A percentile compares a stretch with the other conserved stretches of the same genome.
phyloP scores from a whole-genome alignment of 2,113 vertebrate genomes.

The Pitta sordida region DNA sequence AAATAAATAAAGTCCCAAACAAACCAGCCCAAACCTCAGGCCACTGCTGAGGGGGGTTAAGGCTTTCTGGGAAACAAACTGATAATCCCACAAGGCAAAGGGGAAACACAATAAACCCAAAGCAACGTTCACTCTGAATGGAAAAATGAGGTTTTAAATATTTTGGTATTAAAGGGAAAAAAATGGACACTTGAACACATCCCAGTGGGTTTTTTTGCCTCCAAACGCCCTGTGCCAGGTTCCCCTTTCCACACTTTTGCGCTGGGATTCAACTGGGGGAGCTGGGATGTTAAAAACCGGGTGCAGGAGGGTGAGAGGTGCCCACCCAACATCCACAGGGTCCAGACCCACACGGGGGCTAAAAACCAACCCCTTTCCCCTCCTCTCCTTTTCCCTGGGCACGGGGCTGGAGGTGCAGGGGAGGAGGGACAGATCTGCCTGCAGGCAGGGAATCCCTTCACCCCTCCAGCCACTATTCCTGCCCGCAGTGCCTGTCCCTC shows the following conservation, averaged over 20 bases:
- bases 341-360: neutral
- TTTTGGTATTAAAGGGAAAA: neutral
- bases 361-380: neutral
- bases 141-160: neutral
- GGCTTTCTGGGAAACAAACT: neutral
- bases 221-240: neutral
- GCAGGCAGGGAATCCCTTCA: neutral
- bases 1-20: neutral
- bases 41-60: neutral
- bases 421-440: neutral
- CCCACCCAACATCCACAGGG: neutral
- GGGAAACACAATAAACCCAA: neutral
- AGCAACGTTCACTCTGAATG: rapidly evolving
- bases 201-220: neutral
- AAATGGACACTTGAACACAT: neutral
- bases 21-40: neutral
- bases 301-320: neutral
- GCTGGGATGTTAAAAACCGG: neutral
- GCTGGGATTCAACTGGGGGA: neutral
- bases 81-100: neutral
- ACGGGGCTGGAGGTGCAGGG: neutral
- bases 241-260: neutral
- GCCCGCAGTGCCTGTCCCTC: neutral
- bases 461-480: neutral
- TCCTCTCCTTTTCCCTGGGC: neutral